Conservation (phyloP, 2,113 vertebrate genomes). For the Chionodraco myersi region DNA sequence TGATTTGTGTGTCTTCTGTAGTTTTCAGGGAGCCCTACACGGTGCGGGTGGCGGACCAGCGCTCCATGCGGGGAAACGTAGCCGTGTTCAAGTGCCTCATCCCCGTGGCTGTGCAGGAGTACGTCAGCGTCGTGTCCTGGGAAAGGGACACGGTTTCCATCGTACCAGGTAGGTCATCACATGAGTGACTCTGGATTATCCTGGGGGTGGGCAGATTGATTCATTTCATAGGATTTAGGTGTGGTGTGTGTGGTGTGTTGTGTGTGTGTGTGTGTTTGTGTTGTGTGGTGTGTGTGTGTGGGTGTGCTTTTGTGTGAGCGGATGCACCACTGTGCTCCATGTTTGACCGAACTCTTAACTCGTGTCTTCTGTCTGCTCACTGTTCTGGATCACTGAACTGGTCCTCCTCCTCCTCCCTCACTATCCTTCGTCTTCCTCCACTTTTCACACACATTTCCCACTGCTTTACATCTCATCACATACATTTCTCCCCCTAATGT, state of each 20-base stretch:
- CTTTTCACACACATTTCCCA: constrained; percentile 24
- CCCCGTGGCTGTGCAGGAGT: constrained; percentile 97
- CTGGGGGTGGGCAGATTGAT: not conserved
- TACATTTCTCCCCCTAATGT: constrained; percentile 7
- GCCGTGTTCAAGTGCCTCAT: constrained; percentile 99
- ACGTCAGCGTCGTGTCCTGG: constrained; percentile 99
- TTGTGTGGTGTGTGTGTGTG: constrained; percentile 14
- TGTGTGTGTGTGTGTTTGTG: constrained; percentile 29
- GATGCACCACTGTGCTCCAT: constrained; percentile 54
- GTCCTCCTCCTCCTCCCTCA: constrained; percentile 35
- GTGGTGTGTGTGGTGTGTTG: constrained; percentile 33
- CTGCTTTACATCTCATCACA: constrained; percentile 31
- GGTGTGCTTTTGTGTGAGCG: constrained; percentile 23
- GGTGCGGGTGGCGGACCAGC: constrained; percentile 98
- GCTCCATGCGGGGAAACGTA: constrained; percentile 98
- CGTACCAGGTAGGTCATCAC: constrained; percentile 90
- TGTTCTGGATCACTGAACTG: constrained; percentile 80
- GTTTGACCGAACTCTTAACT: constrained; percentile 74
- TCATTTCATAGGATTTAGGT: constrained; percentile 25
- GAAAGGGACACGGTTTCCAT: constrained; percentile 99
- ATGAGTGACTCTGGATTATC: not conserved
- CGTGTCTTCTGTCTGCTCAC: constrained; percentile 79
- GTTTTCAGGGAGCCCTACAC: constrained; percentile 99
- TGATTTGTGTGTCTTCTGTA: constrained; percentile 35
- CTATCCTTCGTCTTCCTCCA: constrained; percentile 11